Conservation (phyloP, 64 coral and sea anemone species). For the Exaiptasia diaphana region DNA sequence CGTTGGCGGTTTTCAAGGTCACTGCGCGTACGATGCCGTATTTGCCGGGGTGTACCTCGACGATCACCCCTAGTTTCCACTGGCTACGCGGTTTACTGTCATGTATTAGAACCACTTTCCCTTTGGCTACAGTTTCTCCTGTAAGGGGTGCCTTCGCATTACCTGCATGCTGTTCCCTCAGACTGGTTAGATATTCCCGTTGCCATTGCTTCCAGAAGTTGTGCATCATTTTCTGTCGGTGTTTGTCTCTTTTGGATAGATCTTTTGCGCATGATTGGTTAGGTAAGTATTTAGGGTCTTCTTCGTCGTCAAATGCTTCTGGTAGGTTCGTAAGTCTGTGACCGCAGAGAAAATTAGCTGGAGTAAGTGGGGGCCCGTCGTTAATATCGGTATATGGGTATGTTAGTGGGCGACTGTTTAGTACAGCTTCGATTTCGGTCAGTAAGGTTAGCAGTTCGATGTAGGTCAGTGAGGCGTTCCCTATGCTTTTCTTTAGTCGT, state of each 20-base stretch:
- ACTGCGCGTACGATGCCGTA: constrained; percentile 10
- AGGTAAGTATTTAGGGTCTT: no score
- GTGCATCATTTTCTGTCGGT: constrained; percentile 9
- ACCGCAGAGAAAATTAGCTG: constrained; percentile 24
- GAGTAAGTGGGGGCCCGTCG: constrained; percentile 24
- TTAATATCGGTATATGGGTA: not conserved
- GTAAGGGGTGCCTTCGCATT: not conserved
- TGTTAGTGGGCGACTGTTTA: constrained; percentile 16
- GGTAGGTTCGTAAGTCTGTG: constrained; percentile 1
- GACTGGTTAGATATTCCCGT: constrained; percentile 11
- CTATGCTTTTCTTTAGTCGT: not conserved
- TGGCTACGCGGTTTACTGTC: constrained; percentile 8
- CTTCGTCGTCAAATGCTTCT: not conserved
- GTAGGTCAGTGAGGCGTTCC: not conserved
- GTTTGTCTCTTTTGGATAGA: not conserved
- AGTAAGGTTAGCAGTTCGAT: not conserved
- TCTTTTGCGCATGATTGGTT: no score
- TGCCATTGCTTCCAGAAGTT: not conserved
- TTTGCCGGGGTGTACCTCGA: not conserved
- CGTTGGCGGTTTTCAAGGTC: constrained; percentile 9
- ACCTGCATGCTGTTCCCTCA: constrained; percentile 5
- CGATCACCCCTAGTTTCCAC: constrained; percentile 36
- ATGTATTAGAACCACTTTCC: constrained; percentile 42
- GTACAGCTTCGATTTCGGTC: constrained; percentile 30
- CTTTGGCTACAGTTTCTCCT: not conserved